Evolutionary conservation across 2,888 invertebrate genomes (phyloP).

Genomic region (Drosophila leonis): DNA sequence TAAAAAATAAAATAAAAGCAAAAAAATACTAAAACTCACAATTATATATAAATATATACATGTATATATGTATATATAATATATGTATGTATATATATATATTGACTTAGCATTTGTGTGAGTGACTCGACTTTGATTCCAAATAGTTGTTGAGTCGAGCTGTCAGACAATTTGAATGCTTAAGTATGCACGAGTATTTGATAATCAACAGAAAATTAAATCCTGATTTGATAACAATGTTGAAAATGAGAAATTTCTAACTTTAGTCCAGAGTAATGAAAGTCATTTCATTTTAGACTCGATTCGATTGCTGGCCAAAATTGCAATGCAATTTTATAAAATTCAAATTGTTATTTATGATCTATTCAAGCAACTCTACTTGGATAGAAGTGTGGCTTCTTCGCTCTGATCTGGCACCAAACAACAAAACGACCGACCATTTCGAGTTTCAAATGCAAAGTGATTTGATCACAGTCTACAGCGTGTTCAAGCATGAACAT

Average conservation of each 20-base stretch:
- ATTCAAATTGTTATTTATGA: too few species aligned
- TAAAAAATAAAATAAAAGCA: background rate
- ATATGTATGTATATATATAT: background rate
- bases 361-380: background rate
- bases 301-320: background rate
- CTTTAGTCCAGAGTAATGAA: background rate
- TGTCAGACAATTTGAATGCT: background rate
- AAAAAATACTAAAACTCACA: slow-evolving; percentile 6
- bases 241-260: background rate
- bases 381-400: too few species aligned
- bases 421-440: too few species aligned
- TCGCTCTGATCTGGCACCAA: too few species aligned
- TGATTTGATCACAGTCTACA: too few species aligned
- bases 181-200: background rate
- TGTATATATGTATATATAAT: background rate
- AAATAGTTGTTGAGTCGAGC: background rate
- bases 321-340: too few species aligned
- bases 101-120: slow-evolving; percentile 22
- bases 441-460: too few species aligned
- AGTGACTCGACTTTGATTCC: slow-evolving; percentile 24
- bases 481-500: too few species aligned
- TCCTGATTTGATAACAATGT: background rate
- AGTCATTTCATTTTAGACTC: background rate
- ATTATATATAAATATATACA: background rate
- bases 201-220: background rate